Conservation (phyloP, 2,797 vertebrate genomes). For the Hippocampus kuda region DNA sequence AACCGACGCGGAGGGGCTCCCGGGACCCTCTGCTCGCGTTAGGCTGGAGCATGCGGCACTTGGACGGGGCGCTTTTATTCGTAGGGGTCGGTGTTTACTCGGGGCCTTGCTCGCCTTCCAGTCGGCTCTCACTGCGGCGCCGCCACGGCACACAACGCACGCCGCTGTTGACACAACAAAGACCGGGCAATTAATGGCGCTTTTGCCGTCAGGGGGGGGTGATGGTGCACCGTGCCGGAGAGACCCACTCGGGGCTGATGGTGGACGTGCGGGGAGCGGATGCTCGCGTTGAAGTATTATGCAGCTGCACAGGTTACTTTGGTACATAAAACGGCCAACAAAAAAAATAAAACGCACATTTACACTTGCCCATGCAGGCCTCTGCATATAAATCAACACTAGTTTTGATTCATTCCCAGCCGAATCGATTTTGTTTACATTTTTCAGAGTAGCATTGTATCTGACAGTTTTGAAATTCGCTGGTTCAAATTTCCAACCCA, state of each 20-base stretch:
- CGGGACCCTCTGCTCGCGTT: background rate
- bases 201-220: background rate
- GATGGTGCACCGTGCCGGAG: background rate
- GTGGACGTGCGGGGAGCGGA: slow-evolving; percentile 18
- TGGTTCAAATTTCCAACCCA: background rate
- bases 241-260: slow-evolving; percentile 5
- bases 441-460: no score
- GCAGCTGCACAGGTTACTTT: slow-evolving; percentile 18
- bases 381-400: background rate
- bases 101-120: slow-evolving; percentile 55
- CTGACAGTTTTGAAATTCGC: no score
- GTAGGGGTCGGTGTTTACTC: slow-evolving; percentile 50
- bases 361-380: background rate
- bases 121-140: slow-evolving; percentile 53
- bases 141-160: slow-evolving; percentile 15
- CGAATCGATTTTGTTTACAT: background rate
- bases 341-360: background rate
- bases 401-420: background rate
- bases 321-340: slow-evolving; percentile 9
- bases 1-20: slow-evolving; percentile 3
- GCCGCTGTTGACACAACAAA: slow-evolving; percentile 37
- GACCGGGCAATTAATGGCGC: slow-evolving; percentile 19
- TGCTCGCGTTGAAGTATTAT: slow-evolving; percentile 31
- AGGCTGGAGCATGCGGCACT: slow-evolving; percentile 25
- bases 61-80: slow-evolving; percentile 18